phyloP scores from a whole-genome alignment of 2,888 invertebrate species.

The Gandaritis pyraliata region DNA sequence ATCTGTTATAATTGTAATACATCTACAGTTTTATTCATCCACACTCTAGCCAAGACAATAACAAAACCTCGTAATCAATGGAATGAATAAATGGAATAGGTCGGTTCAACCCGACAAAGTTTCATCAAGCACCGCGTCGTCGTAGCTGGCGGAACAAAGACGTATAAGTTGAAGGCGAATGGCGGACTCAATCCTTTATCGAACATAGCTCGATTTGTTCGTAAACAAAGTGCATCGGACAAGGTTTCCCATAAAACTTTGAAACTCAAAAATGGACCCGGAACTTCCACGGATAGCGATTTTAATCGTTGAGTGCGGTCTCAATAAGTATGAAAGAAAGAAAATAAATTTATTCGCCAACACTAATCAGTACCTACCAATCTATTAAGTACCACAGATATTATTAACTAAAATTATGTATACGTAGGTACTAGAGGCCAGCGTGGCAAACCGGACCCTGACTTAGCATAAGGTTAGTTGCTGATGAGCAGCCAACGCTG shows the following conservation, averaged over 20 bases:
- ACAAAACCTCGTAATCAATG: slow-evolving; percentile 9
- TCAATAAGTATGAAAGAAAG: slow-evolving; percentile 15
- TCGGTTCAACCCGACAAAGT: slow-evolving; percentile 61
- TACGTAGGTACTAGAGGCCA: too few relatives aligned
- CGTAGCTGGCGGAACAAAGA: slow-evolving; percentile 73
- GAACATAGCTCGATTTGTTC: slow-evolving; percentile 69
- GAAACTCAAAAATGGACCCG: slow-evolving; percentile 60
- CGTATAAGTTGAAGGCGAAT: slow-evolving; percentile 67
- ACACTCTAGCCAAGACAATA: not conserved
- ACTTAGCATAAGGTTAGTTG: too few relatives aligned
- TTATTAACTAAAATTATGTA: too few relatives aligned
- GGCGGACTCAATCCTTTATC: slow-evolving; percentile 63
- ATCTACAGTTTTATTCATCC: too few relatives aligned
- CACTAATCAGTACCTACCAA: too few relatives aligned
- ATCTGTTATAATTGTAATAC: too few relatives aligned
- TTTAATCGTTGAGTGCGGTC: slow-evolving; percentile 35
- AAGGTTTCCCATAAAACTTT: slow-evolving; percentile 67
- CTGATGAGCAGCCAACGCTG: too few relatives aligned
- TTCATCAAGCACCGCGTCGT: slow-evolving; percentile 60
- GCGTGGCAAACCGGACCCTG: too few relatives aligned
- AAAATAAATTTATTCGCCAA: too few relatives aligned
- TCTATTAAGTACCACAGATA: too few relatives aligned
- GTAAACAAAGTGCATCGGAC: slow-evolving; percentile 74
- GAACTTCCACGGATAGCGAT: slow-evolving; percentile 38
- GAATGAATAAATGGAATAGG: slow-evolving; percentile 14